Evolutionary conservation across 2,888 invertebrate genomes (phyloP), one percentile per base, ranked within the genome.

Genomic region (Rhingia campestris): DNA sequence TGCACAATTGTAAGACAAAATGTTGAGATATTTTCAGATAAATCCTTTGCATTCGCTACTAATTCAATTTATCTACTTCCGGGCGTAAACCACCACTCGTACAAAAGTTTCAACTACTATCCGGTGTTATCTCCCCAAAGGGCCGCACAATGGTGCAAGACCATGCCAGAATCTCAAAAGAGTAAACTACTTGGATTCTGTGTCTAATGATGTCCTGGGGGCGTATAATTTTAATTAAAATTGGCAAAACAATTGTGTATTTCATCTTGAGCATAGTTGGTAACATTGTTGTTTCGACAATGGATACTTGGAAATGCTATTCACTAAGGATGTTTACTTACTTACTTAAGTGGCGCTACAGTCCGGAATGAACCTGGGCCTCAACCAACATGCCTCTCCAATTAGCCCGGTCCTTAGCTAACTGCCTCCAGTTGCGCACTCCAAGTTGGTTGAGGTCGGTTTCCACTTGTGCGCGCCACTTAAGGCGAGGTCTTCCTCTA

Each of bases 221-320:
- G 59, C n/a, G 72, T 66, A 79, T 51, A 79, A 51, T 76, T 72
- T 79, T 72, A 72, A 79, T 79, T 79, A 66, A 72, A 79, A 79
- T 79, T 72, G 64, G 58, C 51, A 53, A 22, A 22, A 14, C 64
- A 76, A 58, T 70, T 70, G 49, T 66, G 37, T 37, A 9, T 2
- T 37, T 37, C 22, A 2, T 22, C 22, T 22, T 22, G 22, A 22
- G 37, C 4, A 9, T 9, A 37, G 37, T 37, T 45, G 43, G 3
- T 14, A n/a, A 45, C n/a, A 12, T 45, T 45, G 12, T 6, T 45
- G 43, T 45, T 45, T 45, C 6, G 43, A 14, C n/a, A 45, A n/a
- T n/a, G n/a, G n/a, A 12, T 45, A 45, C 43, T 45, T 45, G 6
- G 6, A n/a, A 45, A n/a, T 45, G 43, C 43, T 12, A n/a, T 45